Evolutionary conservation across 2,797 vertebrate species (phyloP), one percentile per base, ranked within the genome.

Genomic region (Siniperca obscura): DNA sequence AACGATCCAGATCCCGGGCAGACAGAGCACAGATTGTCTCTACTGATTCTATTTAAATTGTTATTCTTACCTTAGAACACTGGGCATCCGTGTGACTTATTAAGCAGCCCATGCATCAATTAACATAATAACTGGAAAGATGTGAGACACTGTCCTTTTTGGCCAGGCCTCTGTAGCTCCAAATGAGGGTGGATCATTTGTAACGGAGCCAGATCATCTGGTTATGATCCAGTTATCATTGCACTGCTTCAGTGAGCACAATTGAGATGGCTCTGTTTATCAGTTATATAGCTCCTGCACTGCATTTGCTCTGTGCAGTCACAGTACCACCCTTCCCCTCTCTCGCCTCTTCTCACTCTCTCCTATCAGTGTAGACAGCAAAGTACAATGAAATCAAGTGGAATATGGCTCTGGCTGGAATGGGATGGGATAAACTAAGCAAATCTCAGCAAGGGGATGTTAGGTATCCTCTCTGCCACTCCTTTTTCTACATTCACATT

Each of bases 141-240:
- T 84, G 80, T 30, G 76, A 84, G 75, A 70, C 40, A 46, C 72
- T 70, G 72, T 75, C 30, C 65, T 74, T 90, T 91, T 86, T 93
- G 85, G 81, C 86, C 73, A 48, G 80, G 81, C 82, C 89, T 90
- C 66, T 86, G 80, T 80, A 34, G 74, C 80, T 85, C 74, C 66
- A 84, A 91, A 91, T 85, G 82, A 90, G 73, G 89, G 72, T 69
- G 84, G 79, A 86, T 94, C 89, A 86, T 87, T 92, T 88, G 88
- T 89, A 92, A 92, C 56, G 0, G 85, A 90, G 90, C 88, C 90
- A 89, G 88, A 94, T 92, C 81, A 90, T 92, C 85, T 92, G 89
- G 80, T 91, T 89, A 86, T 91, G 90, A 93, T 92, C 90, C 88
- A 89, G 89, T 89, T 89, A 91, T 92, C 85, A 78, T 78, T 30